Conservation (phyloP, 2,797 vertebrate genomes). For the Pipistrellus pipistrellus region DNA sequence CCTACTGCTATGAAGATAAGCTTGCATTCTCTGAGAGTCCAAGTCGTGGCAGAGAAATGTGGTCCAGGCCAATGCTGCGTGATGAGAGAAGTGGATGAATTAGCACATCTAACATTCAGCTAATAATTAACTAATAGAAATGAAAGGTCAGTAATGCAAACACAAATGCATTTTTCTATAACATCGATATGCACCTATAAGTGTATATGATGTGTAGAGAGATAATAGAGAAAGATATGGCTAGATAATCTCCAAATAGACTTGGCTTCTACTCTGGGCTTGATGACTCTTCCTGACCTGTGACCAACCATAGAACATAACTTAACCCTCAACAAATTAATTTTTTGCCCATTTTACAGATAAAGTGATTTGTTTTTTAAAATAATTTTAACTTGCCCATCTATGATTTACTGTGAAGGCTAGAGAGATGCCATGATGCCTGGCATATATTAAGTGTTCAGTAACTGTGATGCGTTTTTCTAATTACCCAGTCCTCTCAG, state of each 20-base stretch:
- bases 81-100: background rate
- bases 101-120: background rate
- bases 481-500: background rate
- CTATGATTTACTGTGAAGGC: background rate
- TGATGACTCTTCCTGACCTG: background rate
- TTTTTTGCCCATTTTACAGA: background rate
- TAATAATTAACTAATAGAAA: slow-evolving; percentile 13
- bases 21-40: background rate
- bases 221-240: background rate
- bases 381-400: background rate
- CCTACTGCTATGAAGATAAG: background rate
- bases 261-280: slow-evolving; percentile 6
- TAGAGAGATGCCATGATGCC: background rate
- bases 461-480: background rate
- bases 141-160: background rate
- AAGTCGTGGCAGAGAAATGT: background rate
- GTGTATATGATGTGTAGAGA: background rate
- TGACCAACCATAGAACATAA: background rate
- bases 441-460: background rate
- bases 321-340: background rate
- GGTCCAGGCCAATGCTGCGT: background rate
- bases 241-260: background rate
- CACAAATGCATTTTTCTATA: background rate
- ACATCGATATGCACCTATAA: too few relatives aligned
- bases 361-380: background rate